phyloP scores from a whole-genome alignment of 2,113 vertebrate species.

The Paralichthys olivaceus region DNA sequence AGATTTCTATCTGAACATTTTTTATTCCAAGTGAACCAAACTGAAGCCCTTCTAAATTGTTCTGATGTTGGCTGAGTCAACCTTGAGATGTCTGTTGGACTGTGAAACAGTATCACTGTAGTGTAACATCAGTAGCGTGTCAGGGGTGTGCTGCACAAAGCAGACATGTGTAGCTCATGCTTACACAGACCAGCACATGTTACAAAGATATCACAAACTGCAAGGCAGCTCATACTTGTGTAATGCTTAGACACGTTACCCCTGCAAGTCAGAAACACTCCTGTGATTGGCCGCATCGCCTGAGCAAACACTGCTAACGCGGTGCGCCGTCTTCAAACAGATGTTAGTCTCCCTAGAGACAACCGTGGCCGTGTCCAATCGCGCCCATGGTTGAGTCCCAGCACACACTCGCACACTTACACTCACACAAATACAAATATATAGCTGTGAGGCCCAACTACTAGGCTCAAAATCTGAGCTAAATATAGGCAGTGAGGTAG shows the following conservation, averaged over 20 bases:
- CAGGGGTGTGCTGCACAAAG: neutral
- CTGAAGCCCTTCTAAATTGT: conserved; percentile 26
- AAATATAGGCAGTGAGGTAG: conserved; percentile 71
- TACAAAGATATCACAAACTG: conserved; percentile 40
- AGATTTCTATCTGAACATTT: conserved; percentile 4
- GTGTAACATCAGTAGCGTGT: neutral
- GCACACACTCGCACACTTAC: conserved; percentile 47
- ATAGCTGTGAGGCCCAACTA: conserved; percentile 34
- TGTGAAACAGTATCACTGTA: neutral
- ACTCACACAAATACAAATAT: conserved; percentile 27
- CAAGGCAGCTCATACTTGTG: conserved; percentile 33
- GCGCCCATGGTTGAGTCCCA: conserved; percentile 38
- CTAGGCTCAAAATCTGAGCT: conserved; percentile 44
- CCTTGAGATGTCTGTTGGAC: neutral
- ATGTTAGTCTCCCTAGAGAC: conserved; percentile 64
- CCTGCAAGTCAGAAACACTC: conserved; percentile 52
- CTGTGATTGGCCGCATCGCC: conserved; percentile 44
- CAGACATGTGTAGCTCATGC: neutral
- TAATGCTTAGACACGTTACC: conserved; percentile 35
- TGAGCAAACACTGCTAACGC: conserved; percentile 49
- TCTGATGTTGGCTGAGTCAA: neutral
- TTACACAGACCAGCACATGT: conserved; percentile 27
- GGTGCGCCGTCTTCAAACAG: conserved; percentile 50
- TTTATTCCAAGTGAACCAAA: conserved; percentile 2
- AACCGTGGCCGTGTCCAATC: conserved; percentile 40